Evolutionary conservation across 2,888 invertebrate species (phyloP), one percentile per base, ranked within the genome.

Genomic region (Pollenia griseotomentosa): DNA sequence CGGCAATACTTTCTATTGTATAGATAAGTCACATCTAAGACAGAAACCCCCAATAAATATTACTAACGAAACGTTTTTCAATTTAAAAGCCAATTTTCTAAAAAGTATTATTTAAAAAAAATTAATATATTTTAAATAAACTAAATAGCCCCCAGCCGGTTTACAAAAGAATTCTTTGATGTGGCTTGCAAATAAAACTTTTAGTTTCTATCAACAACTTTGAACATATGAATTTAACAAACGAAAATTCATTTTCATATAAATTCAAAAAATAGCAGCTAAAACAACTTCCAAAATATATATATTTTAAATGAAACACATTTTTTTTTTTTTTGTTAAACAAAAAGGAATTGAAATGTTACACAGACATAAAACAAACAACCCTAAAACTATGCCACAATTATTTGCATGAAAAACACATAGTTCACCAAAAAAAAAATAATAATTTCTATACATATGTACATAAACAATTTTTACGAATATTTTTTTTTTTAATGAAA

Each of bases 361-460:
- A 63, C 40, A 85, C 19, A 48, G 44, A 71, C 23, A 80, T 59
- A 12, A 33, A 73, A 65, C 19, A 55, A 78, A 44, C 48, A 81
- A 73, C 71, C 71, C 83, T 66, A 63, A 79, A 87, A 87, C 81
- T 87, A 82, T 87, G 84, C 81, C 87, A 75, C 87, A 87, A 84
- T 74, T 84, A 82, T 87, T 84, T 84, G 33, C 53, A 33, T 63
- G 12, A 78, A 68, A 75, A 33, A 70, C n/a, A 75, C 16, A 75
- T 48, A 59, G 42, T 59, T 53, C 19, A 51, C 53, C 42, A 83
- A 61, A 70, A 63, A 61, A 70, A 63, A 75, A 12, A 42, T 40
- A 55, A 33, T 33, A 33, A 33, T 33, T 61, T 61, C 61, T 70
- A 63, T 19, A 46, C 33, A 73, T 57, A 23, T 23, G 23, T 23